Evolutionary conservation across 2,113 vertebrate genomes (phyloP).

Genomic region (Ailuropoda melanoleuca): DNA sequence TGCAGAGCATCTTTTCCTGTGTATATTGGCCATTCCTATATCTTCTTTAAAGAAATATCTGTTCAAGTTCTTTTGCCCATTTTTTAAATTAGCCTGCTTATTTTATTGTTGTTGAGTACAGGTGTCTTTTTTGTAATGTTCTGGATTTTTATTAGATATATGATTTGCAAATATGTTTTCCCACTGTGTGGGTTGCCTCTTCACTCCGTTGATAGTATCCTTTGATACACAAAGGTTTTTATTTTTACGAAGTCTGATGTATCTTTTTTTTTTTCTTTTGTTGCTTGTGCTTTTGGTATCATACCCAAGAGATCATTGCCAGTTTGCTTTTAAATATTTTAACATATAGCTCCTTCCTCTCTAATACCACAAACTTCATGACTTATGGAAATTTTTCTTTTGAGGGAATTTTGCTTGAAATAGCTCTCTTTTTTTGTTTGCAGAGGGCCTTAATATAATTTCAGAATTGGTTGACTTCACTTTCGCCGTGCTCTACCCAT

Average conservation of each 20-base stretch:
- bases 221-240: not conserved
- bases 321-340: slow-evolving; percentile 14
- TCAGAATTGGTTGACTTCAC: not conserved
- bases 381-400: not conserved
- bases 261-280: not conserved
- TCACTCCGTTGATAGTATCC: not conserved
- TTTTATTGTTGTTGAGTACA: not conserved
- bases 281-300: not conserved
- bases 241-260: not conserved
- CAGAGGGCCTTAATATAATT: not conserved
- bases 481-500: not conserved
- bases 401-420: slow-evolving; percentile 1
- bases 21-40: not conserved
- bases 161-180: not conserved
- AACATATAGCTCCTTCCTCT: not conserved
- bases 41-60: not conserved
- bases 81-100: not conserved
- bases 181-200: not conserved
- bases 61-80: not conserved
- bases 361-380: not conserved
- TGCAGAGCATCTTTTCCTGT: not conserved
- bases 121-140: not conserved
- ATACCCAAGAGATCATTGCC: not conserved
- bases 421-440: not conserved
- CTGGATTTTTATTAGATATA: not conserved